Conservation (phyloP, 1,140 invertebrate genomes). For the Globodera rostochiensis region DNA sequence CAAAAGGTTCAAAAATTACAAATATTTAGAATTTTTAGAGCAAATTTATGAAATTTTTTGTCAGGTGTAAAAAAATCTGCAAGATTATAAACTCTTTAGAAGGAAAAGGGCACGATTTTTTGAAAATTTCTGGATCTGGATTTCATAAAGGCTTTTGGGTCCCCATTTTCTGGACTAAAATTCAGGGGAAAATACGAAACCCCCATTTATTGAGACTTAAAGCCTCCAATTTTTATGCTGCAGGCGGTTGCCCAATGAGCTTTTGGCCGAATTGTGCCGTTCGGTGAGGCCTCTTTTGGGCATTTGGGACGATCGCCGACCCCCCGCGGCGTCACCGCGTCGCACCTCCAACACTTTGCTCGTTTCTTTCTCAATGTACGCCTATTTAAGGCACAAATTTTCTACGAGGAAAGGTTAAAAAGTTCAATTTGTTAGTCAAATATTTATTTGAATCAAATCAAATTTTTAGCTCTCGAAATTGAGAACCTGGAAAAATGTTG, state of each 20-base stretch:
- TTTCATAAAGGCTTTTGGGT: too few relatives aligned
- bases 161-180: too few relatives aligned
- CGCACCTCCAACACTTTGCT: neutral
- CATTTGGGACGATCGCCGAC: neutral
- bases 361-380: neutral
- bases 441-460: neutral
- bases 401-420: neutral
- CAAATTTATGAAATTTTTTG: too few relatives aligned
- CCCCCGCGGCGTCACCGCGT: too few relatives aligned
- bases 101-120: too few relatives aligned
- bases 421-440: neutral
- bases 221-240: neutral
- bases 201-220: neutral
- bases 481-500: neutral
- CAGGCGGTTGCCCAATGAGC: neutral
- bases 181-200: too few relatives aligned
- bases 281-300: neutral
- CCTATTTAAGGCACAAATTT: neutral
- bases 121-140: too few relatives aligned
- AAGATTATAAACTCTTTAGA: too few relatives aligned
- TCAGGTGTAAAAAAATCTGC: too few relatives aligned
- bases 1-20: too few relatives aligned
- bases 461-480: neutral
- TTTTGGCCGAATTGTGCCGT: neutral
- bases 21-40: too few relatives aligned